Conservation (phyloP, 2,888 invertebrate genomes). For the Chymomyza procnemis region DNA sequence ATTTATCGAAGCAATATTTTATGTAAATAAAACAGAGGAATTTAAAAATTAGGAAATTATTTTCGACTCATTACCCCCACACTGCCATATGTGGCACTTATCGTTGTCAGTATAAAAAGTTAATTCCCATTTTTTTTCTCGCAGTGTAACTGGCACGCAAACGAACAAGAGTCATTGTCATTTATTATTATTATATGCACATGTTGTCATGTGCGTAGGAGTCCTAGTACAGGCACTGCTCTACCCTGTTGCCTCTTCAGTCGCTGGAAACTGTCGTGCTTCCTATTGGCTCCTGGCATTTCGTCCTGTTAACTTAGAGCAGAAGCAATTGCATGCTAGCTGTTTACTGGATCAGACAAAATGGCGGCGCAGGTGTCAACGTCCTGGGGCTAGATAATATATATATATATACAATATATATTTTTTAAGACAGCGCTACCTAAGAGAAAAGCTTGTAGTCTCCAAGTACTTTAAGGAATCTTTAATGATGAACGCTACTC, state of each 20-base stretch:
- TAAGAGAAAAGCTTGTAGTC: too few species aligned
- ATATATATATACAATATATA: too few species aligned
- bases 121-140: not conserved
- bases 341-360: not conserved
- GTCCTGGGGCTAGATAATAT: not conserved
- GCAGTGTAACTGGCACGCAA: not conserved
- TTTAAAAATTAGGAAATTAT: too few species aligned
- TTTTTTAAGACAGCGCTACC: not conserved
- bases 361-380: not conserved
- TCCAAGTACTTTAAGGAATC: too few species aligned
- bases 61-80: too few species aligned
- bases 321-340: not conserved
- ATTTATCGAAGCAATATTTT: too few species aligned
- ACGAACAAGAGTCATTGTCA: not conserved
- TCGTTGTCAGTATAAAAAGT: too few species aligned
- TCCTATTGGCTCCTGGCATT: not conserved
- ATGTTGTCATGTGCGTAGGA: not conserved
- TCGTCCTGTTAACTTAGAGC: not conserved
- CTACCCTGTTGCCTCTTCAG: not conserved
- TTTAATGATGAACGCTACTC: too few species aligned
- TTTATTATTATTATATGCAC: conserved; percentile 2
- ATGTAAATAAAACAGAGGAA: too few species aligned
- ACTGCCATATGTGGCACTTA: too few species aligned
- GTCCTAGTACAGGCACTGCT: not conserved
- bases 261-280: not conserved